These are phyloP conservation scores for Leptinotarsa texana DNA, from an alignment of 1,140 invertebrate species.

Conservation along the genomic window DNA sequence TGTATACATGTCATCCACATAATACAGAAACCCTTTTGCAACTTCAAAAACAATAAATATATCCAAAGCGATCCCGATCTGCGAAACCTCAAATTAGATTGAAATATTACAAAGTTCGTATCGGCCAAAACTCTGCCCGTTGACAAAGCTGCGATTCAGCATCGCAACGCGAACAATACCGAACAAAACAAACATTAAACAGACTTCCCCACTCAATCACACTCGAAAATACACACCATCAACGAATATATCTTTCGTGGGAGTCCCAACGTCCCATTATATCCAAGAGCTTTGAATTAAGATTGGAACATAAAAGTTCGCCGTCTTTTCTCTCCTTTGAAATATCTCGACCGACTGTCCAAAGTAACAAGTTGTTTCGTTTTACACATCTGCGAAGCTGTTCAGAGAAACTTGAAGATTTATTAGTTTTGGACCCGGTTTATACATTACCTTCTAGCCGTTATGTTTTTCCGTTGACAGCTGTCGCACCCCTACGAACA, in stretches of 20 bases:
- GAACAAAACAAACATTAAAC: constrained; percentile 23
- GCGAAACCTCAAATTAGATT: background rate
- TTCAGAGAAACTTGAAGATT: background rate
- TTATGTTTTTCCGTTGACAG: too few relatives aligned
- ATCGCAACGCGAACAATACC: constrained; percentile 1
- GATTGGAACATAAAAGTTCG: constrained; percentile 12
- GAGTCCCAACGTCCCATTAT: constrained; percentile 1
- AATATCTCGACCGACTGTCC: constrained; percentile 7
- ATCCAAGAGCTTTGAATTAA: constrained; percentile 5
- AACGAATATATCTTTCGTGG: constrained; percentile 4
- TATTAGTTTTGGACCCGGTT: background rate
- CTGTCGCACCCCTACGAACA: too few relatives aligned
- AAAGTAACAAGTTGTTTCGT: constrained; percentile 49
- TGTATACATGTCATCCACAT: too few relatives aligned
- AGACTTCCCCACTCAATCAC: background rate
- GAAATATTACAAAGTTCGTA: constrained; percentile 10
- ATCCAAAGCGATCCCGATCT: background rate
- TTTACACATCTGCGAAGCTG: constrained; percentile 56
- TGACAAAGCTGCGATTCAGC: constrained; percentile 15
- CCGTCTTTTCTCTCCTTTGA: background rate
- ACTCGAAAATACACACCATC: background rate
- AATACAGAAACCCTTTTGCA: too few relatives aligned
- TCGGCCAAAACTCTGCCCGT: background rate
- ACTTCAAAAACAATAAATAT: background rate
- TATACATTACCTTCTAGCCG: background rate